A percentile compares a stretch with the other conserved stretches of the same genome.
Conservation (phyloP, 2,113 vertebrate species). For the Haplotaxodon microlepis region DNA sequence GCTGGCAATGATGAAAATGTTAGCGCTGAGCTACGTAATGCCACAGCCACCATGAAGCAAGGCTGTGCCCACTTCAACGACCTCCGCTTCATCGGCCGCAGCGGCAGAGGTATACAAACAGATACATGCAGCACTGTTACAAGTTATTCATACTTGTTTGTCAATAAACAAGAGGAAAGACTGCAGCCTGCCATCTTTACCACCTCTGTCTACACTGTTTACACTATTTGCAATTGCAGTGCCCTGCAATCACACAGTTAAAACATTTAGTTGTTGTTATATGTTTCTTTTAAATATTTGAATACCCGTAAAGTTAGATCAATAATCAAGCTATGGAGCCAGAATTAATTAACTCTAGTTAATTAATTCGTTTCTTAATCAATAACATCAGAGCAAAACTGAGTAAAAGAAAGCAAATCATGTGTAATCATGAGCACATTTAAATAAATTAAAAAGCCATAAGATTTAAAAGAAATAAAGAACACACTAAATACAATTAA, state of each 20-base stretch:
- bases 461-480: background rate
- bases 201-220: rapidly evolving
- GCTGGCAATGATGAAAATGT: slow-evolving; percentile 96
- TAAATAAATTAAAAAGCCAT: background rate
- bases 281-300: background rate
- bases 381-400: background rate
- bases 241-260: background rate
- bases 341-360: background rate
- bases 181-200: background rate
- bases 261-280: background rate
- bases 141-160: background rate
- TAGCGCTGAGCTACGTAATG: slow-evolving; percentile 94
- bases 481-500: background rate
- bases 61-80: slow-evolving; percentile 96
- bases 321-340: background rate
- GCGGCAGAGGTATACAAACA: slow-evolving; percentile 83
- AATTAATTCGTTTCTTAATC: background rate
- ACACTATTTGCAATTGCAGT: background rate
- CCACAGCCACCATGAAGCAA: slow-evolving; percentile 92
- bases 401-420: background rate
- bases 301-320: background rate
- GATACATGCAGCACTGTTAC: rapidly evolving
- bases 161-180: background rate
- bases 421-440: rapidly evolving
- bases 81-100: slow-evolving; percentile 93